phyloP scores from a whole-genome alignment of 2,888 invertebrate genomes.

The Taphrorychus bicolor region DNA sequence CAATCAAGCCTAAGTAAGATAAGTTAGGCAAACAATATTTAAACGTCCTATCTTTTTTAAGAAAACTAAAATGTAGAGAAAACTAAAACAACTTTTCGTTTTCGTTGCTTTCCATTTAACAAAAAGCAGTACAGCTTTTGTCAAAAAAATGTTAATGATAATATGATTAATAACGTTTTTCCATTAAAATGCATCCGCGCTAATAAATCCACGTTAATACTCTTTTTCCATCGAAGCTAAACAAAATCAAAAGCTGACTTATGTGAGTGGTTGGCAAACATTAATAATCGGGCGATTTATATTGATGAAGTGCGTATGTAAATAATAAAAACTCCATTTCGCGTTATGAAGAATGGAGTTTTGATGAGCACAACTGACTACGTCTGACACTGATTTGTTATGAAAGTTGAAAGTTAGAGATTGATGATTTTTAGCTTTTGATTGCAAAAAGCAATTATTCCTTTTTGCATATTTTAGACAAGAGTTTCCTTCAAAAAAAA shows the following conservation, averaged over 20 bases:
- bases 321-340: not conserved
- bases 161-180: not conserved
- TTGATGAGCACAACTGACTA: not conserved
- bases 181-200: not conserved
- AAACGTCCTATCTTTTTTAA: no score
- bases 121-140: not conserved
- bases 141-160: not conserved
- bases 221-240: not conserved
- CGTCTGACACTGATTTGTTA: not conserved
- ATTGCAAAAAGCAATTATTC: no score
- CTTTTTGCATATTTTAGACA: no score
- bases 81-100: no score
- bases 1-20: no score
- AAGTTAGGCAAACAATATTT: no score
- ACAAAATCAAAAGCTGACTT: not conserved
- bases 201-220: not conserved
- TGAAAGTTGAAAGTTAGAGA: no score
- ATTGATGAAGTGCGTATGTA: not conserved
- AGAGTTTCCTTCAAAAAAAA: no score
- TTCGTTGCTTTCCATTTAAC: no score
- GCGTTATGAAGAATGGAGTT: not conserved
- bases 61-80: no score
- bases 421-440: no score
- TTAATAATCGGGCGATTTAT: conserved; percentile 16
- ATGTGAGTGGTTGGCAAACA: conserved; percentile 14